phyloP scores from a whole-genome alignment of 1,140 invertebrate species.

The Cydia amplana region DNA sequence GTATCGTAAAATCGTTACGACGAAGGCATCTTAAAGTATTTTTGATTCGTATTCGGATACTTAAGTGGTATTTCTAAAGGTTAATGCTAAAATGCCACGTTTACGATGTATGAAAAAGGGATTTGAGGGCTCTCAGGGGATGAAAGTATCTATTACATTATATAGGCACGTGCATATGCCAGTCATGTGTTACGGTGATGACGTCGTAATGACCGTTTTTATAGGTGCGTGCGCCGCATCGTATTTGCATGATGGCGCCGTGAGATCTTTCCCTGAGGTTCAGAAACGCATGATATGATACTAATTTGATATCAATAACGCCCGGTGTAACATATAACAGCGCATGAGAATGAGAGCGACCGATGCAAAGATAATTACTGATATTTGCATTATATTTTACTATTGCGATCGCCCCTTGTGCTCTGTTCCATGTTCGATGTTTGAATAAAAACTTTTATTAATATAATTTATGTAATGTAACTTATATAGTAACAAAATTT shows the following conservation, averaged over 20 bases:
- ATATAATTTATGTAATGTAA: background rate
- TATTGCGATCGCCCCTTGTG: background rate
- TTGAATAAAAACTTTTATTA: background rate
- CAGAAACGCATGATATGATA: background rate
- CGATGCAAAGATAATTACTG: background rate
- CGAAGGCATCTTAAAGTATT: constrained; percentile 45
- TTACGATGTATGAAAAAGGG: constrained; percentile 53
- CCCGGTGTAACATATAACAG: background rate
- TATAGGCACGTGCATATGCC: constrained; percentile 49
- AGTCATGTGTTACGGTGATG: constrained; percentile 49
- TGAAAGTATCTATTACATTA: constrained; percentile 53
- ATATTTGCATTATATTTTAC: background rate
- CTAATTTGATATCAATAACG: background rate
- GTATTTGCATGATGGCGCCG: constrained; percentile 40
- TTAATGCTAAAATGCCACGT: constrained; percentile 47
- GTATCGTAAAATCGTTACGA: constrained; percentile 48
- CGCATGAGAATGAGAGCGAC: background rate
- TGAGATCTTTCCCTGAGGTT: constrained; percentile 28
- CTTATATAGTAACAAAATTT: background rate
- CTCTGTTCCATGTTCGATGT: background rate
- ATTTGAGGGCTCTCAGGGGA: constrained; percentile 43
- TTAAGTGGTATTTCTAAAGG: constrained; percentile 45
- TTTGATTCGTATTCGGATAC: constrained; percentile 45
- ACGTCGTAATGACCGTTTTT: constrained; percentile 55
- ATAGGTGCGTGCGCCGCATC: constrained; percentile 41